These are phyloP conservation scores for Oreochromis grahami DNA, from an alignment of 2,797 vertebrate species.

Conservation along the genomic window DNA sequence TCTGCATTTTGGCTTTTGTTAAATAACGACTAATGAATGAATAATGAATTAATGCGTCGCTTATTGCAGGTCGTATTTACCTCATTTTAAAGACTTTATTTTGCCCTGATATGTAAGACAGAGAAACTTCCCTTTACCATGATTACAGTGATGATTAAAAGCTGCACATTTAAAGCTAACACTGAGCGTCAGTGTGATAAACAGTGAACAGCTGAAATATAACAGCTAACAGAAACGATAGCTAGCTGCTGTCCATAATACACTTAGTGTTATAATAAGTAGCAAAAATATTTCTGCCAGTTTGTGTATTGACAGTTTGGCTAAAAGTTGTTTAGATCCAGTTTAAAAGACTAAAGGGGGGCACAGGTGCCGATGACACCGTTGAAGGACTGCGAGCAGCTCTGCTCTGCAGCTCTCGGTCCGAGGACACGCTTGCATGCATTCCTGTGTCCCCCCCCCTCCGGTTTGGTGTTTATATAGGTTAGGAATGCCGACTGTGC, in stretches of 20 bases:
- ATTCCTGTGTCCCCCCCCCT: background rate
- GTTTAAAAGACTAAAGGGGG: background rate
- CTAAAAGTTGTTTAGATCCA: background rate
- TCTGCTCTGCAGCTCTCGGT: constrained; percentile 18
- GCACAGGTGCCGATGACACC: background rate
- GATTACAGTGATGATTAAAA: rapidly evolving
- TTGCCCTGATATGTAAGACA: background rate
- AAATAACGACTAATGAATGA: background rate
- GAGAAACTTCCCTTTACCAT: rapidly evolving
- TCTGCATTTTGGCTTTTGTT: background rate
- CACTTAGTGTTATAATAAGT: rapidly evolving
- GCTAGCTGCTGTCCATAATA: background rate
- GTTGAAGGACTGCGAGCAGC: constrained; percentile 69
- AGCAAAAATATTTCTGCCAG: rapidly evolving
- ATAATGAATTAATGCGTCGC: rapidly evolving
- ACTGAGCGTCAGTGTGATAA: rapidly evolving
- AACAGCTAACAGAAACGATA: background rate
- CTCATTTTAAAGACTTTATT: background rate
- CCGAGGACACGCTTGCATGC: constrained; percentile 32
- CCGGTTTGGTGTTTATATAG: constrained; percentile 10
- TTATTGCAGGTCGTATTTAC: background rate
- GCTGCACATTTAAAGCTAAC: background rate
- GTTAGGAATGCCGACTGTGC: constrained; percentile 36
- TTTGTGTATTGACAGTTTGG: background rate
- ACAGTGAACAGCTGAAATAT: background rate